Percentiles rank a stretch among this genome's conserved stretches.
phyloP scores from a whole-genome alignment of 2,113 vertebrate species.

The Tragulus kanchil region DNA sequence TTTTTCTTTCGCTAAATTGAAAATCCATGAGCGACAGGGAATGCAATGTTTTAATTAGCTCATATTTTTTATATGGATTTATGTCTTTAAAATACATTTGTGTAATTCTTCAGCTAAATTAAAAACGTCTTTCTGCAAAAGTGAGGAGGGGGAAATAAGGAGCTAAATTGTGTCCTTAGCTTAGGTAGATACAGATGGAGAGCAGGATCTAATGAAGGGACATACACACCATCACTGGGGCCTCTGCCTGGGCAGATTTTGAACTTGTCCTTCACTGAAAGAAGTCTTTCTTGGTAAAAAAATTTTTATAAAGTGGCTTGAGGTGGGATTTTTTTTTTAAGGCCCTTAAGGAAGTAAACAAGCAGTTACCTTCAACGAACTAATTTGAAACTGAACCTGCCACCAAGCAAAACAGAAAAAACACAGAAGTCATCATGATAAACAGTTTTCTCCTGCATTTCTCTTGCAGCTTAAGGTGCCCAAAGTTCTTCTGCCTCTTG shows the following conservation, averaged over 20 bases:
- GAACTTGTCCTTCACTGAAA: constrained; percentile 66
- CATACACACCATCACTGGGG: rapidly evolving
- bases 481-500: neutral
- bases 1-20: constrained; percentile 82
- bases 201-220: rapidly evolving
- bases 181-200: constrained; percentile 40
- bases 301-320: neutral
- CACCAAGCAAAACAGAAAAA: constrained; percentile 65
- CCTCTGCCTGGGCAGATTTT: neutral
- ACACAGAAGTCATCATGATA: constrained; percentile 83
- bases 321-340: constrained; percentile 56
- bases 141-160: constrained; percentile 74
- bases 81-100: constrained; percentile 86
- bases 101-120: constrained; percentile 84
- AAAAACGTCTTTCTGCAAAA: constrained; percentile 79
- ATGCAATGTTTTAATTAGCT: constrained; percentile 86
- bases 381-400: constrained; percentile 85
- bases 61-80: constrained; percentile 87
- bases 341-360: constrained; percentile 64
- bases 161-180: constrained; percentile 74
- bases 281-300: constrained; percentile 31
- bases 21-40: constrained; percentile 85
- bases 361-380: constrained; percentile 82
- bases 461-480: too few species aligned
- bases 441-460: constrained; percentile 87